These are phyloP conservation scores for Delichon dasypus DNA, from an alignment of 2,797 vertebrate species.

Conservation along the genomic window DNA sequence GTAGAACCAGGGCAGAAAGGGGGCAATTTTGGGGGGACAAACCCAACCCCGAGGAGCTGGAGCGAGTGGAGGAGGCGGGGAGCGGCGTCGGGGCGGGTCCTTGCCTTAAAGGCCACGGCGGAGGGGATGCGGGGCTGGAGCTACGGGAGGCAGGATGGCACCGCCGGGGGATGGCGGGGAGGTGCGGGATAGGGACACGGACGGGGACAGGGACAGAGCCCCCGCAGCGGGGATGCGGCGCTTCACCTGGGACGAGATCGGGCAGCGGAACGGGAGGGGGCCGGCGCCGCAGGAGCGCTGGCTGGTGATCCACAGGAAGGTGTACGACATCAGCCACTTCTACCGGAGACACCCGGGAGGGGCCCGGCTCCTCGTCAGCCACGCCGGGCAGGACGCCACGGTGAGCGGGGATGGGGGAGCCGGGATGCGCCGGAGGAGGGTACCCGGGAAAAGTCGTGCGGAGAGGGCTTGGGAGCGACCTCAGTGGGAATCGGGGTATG, in stretches of 20 bases:
- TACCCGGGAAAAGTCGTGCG: accelerated
- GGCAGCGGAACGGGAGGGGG: not conserved
- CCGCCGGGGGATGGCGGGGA: not conserved
- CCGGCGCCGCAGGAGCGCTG: conserved; percentile 16
- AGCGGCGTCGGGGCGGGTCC: not conserved
- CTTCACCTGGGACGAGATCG: not conserved
- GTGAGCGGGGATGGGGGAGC: conserved; percentile 70
- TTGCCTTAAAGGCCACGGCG: not conserved
- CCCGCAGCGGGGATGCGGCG: not conserved
- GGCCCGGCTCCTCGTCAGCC: conserved; percentile 81
- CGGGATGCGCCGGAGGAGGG: not conserved
- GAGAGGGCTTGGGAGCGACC: not conserved
- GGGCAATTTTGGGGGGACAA: not conserved
- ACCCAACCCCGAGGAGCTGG: not conserved
- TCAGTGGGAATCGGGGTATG: accelerated
- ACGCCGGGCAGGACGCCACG: conserved; percentile 90
- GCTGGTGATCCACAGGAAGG: conserved; percentile 88
- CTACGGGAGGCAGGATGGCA: not conserved
- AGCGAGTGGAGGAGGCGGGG: not conserved
- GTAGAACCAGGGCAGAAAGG: not conserved
- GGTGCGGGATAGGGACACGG: not conserved
- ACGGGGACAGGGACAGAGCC: not conserved
- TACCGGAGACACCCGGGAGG: conserved; percentile 83
- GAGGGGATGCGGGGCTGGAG: not conserved
- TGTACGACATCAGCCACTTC: conserved; percentile 87